Percentiles rank a stretch among this genome's conserved stretches.
Evolutionary conservation across 2,797 vertebrate species (phyloP).

Genomic region (Pogoniulus pusillus): DNA sequence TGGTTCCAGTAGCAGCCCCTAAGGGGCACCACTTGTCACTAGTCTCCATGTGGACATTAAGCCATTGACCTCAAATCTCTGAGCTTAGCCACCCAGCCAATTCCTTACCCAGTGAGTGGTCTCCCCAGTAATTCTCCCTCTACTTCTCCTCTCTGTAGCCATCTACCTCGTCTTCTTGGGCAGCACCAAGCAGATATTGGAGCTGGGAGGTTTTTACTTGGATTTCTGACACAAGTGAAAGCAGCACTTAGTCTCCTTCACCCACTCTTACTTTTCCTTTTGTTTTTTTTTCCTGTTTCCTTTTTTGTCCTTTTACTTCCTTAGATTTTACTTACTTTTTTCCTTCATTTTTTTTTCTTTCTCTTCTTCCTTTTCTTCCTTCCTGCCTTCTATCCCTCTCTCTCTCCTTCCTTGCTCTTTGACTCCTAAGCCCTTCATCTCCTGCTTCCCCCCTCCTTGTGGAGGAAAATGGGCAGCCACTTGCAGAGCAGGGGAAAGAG

Average conservation of each 20-base stretch:
- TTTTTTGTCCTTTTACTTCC: not conserved
- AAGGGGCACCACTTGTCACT: too few species aligned
- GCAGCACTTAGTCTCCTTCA: not conserved
- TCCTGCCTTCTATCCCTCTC: not conserved
- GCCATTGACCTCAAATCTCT: too few species aligned
- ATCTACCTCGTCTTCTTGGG: not conserved
- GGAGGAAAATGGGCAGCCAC: not conserved
- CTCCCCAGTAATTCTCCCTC: not conserved
- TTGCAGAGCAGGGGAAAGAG: not conserved
- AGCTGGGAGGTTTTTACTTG: not conserved
- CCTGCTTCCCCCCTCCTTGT: not conserved
- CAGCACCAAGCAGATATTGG: not conserved
- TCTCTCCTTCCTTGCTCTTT: not conserved
- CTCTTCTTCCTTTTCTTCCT: not conserved
- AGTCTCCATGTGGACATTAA: too few species aligned
- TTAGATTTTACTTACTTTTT: not conserved
- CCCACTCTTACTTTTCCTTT: not conserved
- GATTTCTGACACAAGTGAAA: not conserved
- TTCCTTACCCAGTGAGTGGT: too few species aligned
- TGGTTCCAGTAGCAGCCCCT: too few species aligned
- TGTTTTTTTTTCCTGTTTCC: not conserved
- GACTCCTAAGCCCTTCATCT: not conserved
- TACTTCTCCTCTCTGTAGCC: not conserved
- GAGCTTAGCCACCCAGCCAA: too few species aligned
- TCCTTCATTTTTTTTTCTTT: not conserved